A percentile compares a stretch with the other conserved stretches of the same genome.
phyloP scores from a whole-genome alignment of 2,113 vertebrate genomes.

The Cebidichthys violaceus region DNA sequence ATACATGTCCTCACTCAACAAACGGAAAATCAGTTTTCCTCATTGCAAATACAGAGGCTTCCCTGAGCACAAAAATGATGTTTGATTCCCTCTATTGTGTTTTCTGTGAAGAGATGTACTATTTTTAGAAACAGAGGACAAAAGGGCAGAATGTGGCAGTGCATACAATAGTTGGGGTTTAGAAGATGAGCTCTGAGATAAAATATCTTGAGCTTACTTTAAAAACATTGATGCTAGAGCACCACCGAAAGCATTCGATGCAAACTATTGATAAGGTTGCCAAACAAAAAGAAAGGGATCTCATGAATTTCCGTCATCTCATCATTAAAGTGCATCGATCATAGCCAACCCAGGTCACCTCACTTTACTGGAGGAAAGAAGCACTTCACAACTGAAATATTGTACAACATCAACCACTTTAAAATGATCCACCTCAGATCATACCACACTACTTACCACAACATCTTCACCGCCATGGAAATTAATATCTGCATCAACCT shows the following conservation, averaged over 20 bases:
- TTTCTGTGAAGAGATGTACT: slow-evolving; percentile 44
- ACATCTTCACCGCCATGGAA: slow-evolving; percentile 4
- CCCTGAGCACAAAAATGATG: slow-evolving; percentile 42
- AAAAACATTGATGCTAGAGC: not conserved
- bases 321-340: slow-evolving; percentile 57
- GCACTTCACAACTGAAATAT: slow-evolving; percentile 40
- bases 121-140: slow-evolving; percentile 41
- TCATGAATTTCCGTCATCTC: slow-evolving; percentile 43
- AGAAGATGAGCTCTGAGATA: slow-evolving; percentile 16
- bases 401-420: slow-evolving; percentile 42
- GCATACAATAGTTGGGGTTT: slow-evolving; percentile 33
- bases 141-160: slow-evolving; percentile 32
- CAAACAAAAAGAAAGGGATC: slow-evolving; percentile 38
- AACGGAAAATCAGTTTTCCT: slow-evolving; percentile 26
- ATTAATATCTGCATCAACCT: not conserved
- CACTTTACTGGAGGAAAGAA: slow-evolving; percentile 55
- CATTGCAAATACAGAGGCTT: slow-evolving; percentile 38
- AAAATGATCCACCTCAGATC: slow-evolving; percentile 34
- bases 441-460: slow-evolving; percentile 19
- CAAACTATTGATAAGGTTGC: slow-evolving; percentile 42
- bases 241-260: slow-evolving; percentile 39
- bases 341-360: slow-evolving; percentile 50
- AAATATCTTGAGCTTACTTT: slow-evolving; percentile 24
- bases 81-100: slow-evolving; percentile 52
- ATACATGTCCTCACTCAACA: slow-evolving; percentile 15